Percentiles rank a stretch among this genome's conserved stretches.
Evolutionary conservation across 2,113 vertebrate genomes (phyloP).

Genomic region (Telmatochromis sp.): DNA sequence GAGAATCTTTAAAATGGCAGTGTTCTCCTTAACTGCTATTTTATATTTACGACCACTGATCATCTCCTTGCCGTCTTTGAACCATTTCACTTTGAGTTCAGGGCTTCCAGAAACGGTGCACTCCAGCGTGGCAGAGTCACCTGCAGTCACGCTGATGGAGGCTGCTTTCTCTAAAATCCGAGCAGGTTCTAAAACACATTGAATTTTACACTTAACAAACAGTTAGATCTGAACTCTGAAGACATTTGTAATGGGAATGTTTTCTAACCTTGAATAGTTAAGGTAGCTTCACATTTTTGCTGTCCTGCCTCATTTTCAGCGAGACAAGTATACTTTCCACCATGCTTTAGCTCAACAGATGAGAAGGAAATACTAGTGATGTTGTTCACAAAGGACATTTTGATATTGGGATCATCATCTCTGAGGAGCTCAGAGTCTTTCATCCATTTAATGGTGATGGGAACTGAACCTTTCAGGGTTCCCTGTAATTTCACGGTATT

Average conservation of each 20-base stretch:
- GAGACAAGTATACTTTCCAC: constrained; percentile 85
- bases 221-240: not conserved
- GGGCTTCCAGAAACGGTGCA: constrained; percentile 86
- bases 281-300: constrained; percentile 85
- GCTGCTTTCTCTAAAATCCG: constrained; percentile 84
- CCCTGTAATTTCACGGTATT: constrained; percentile 81
- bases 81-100: constrained; percentile 93
- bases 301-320: constrained; percentile 92
- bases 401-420: constrained; percentile 82
- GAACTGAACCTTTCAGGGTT: constrained; percentile 84
- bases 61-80: constrained; percentile 84
- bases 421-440: constrained; percentile 86
- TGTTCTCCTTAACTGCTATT: constrained; percentile 82
- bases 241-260: not conserved
- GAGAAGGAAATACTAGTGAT: constrained; percentile 78
- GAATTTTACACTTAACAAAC: not conserved
- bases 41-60: constrained; percentile 86
- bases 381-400: constrained; percentile 81
- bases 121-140: constrained; percentile 83
- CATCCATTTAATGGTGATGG: constrained; percentile 86
- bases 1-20: constrained; percentile 85
- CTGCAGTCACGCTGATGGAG: constrained; percentile 87
- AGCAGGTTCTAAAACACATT: constrained; percentile 84
- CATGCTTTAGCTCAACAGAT: constrained; percentile 74
- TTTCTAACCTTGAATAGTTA: constrained; percentile 90